These are phyloP conservation scores for Subanguina moxae DNA, from an alignment of 1,140 invertebrate genomes.

Conservation along the genomic window DNA sequence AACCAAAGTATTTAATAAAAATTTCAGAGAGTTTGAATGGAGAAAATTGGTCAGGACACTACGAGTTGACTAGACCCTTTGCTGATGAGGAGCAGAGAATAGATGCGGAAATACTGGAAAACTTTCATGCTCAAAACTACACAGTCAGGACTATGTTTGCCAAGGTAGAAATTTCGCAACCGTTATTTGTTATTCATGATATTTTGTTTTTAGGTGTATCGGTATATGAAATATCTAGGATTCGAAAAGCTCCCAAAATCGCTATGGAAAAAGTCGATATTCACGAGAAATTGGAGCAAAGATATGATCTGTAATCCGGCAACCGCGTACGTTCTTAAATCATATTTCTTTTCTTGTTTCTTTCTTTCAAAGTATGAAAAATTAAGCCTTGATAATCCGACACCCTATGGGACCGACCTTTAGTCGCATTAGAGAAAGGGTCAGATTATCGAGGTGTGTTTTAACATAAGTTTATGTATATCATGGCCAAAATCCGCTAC, in stretches of 20 bases:
- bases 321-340: slow-evolving; percentile 51
- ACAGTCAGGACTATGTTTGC: slow-evolving; percentile 41
- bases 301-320: slow-evolving; percentile 53
- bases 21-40: slow-evolving; percentile 35
- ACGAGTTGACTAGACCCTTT: slow-evolving; percentile 47
- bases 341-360: no score
- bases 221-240: slow-evolving; percentile 45
- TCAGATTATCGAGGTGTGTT: no score
- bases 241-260: slow-evolving; percentile 41
- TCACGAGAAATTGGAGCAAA: slow-evolving; percentile 46
- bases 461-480: no score
- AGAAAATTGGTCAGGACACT: slow-evolving; percentile 34
- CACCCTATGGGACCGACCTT: no score
- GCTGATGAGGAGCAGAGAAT: slow-evolving; percentile 34
- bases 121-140: slow-evolving; percentile 41
- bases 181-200: neutral
- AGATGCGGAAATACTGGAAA: slow-evolving; percentile 30
- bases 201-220: slow-evolving; percentile 33
- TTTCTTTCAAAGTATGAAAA: no score
- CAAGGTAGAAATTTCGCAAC: slow-evolving; percentile 23
- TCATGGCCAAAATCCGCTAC: no score
- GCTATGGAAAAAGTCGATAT: slow-evolving; percentile 46
- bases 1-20: slow-evolving; percentile 2
- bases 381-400: no score
- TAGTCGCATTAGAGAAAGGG: no score